A percentile compares a stretch with the other conserved stretches of the same genome.
Evolutionary conservation across 2,797 vertebrate species (phyloP).

Genomic region (Taeniopygia guttata): DNA sequence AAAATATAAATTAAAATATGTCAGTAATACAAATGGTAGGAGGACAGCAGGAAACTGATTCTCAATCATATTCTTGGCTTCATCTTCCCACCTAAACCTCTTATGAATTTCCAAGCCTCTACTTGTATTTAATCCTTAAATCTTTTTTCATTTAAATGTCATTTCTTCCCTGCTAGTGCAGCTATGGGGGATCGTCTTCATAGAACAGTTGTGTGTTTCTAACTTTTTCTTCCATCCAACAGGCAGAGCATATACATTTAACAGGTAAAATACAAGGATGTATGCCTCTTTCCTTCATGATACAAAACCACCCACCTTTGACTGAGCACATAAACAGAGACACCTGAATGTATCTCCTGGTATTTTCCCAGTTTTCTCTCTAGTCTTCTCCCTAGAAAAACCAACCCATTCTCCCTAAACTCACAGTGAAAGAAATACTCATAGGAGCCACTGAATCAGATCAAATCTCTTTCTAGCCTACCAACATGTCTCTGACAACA

Average conservation of each 20-base stretch:
- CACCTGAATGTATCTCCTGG: not conserved
- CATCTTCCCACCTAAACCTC: not conserved
- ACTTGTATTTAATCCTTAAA: not conserved
- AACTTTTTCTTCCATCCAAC: not conserved
- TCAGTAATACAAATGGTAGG: not conserved
- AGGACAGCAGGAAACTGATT: not conserved
- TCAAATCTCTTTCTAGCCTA: not conserved
- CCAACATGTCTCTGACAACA: not conserved
- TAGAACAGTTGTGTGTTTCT: not conserved
- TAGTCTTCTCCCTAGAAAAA: not conserved
- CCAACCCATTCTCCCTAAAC: not conserved
- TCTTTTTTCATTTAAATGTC: not conserved
- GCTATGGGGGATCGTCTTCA: not conserved
- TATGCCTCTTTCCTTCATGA: not conserved
- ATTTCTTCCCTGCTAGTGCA: not conserved
- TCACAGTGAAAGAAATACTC: not conserved
- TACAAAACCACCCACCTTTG: not conserved
- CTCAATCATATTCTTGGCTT: not conserved
- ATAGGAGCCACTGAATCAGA: not conserved
- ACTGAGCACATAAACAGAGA: not conserved
- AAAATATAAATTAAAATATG: not conserved
- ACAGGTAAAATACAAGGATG: not conserved
- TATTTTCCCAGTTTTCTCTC: not conserved
- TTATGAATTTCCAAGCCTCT: not conserved
- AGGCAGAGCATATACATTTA: not conserved